Base-by-base conservation (phyloP, 2,113 vertebrate genomes). In the Cebus imitator region DNA sequence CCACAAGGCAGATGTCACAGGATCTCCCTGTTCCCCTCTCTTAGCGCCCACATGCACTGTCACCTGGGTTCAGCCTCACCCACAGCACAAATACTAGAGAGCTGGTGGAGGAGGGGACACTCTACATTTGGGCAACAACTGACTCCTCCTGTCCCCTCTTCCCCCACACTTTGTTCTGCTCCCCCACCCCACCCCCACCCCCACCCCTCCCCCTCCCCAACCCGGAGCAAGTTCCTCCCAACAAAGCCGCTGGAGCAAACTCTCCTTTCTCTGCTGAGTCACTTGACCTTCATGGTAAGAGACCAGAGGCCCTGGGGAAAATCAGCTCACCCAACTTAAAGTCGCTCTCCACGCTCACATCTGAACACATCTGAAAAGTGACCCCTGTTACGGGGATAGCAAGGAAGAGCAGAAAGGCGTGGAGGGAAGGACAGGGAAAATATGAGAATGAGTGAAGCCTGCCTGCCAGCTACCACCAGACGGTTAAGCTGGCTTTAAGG, bases 201-300 rank as follows among this genome's bases (percentile, higher is more conserved):
- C 50, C 14, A 52, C 50, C 50, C 50, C 50, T 50, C 50, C 13
- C 50, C 50, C 3, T 14, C 30, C 32, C 8, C 20, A 0, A 9
- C 12, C 58, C 14, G 8, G 0, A 0, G 30, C 30, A 40, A 37
- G 20, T 17, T 14, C n/a, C 27, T 27, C 7, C 0, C 21, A 55
- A 23, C 6, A 50, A 75, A 78, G 43, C 32, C 79, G 52, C 78
- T 85, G n/a, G 78, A 48, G 61, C 30, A 76, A 79, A 92, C 5
- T 70, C 23, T 52, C 68, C 55, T 83, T 92, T 76, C 76, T 90
- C 20, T 27, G 17, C 57, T 50, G 61, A 80, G 43, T 75, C 55
- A 21, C 27, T 27, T n/a, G 43, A 91, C 11, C 92, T 85, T 83
- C 20, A 48, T 8, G 48, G 45, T 72, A 20, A 72, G 50, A 57